Base-by-base conservation (phyloP, 1,140 invertebrate species). In the Drosophila bocki region DNA sequence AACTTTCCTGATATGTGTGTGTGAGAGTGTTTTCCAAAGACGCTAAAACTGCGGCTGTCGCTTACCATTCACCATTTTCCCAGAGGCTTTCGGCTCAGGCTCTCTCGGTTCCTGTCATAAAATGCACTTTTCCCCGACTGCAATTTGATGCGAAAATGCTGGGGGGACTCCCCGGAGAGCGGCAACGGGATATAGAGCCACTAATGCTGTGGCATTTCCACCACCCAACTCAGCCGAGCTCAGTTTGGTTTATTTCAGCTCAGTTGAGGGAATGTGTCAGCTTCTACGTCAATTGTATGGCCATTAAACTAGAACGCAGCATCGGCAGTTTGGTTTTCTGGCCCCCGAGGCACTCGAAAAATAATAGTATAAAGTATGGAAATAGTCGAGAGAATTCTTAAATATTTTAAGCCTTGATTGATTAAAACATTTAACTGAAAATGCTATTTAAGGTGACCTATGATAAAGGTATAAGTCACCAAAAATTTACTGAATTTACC, bases 271-370 rank as follows among this genome's bases (percentile, higher is more conserved):
- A 87, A 80, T 88, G 65, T 88, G 83, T 68, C 76, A 71, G 74
- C 77, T 83, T 79, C 70, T 29, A 70, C 77, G 72, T 75, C 80
- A 84, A 87, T 88, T 83, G 68, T 84, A 70, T 75, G 77, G 56
- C 80, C 80, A 87, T 87, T 87, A 87, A 87, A 88, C 77, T 80
- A 72, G 74, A 72, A 50, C 77, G 69, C 72, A 82, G 47, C 57
- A 76, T 50, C 42, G 53, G 35, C 54, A 45, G 37, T 65, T 61
- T 54, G 53, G 33, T 17, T 32, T 7, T 17, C 33, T 15, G 32
- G 7, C 17, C 6, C 50, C 13, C 32, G 11, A 35, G 9, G 11
- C 72, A 48, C 45, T 44, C 47, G 26, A 50, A 53, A 68, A 69
- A 51, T 56, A 56, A 11, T 3, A 11, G 26, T 50, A 7, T 9